Percentiles rank a stretch among this genome's conserved stretches.
phyloP scores from a whole-genome alignment of 1,140 invertebrate genomes.

The Copidosoma floridanum region DNA sequence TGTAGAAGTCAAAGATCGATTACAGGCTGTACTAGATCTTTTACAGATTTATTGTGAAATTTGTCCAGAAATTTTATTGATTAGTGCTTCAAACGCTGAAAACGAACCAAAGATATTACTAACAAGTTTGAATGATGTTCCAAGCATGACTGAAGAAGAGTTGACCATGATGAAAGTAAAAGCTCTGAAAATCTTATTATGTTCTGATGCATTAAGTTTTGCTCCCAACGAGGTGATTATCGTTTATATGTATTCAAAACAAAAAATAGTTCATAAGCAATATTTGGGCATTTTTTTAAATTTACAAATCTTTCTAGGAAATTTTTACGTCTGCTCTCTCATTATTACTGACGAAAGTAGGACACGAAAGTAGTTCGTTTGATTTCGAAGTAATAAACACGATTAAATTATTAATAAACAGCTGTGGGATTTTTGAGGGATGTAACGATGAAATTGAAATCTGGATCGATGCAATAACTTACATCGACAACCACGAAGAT shows the following conservation, averaged over 20 bases:
- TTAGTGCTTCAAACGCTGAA: slow-evolving; percentile 33
- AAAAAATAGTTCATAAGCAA: slow-evolving; percentile 8
- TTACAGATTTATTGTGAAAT: slow-evolving; percentile 59
- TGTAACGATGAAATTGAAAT: slow-evolving; percentile 65
- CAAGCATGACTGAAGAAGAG: slow-evolving; percentile 38
- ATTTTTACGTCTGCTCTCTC: slow-evolving; percentile 61
- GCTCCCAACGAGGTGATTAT: slow-evolving; percentile 53
- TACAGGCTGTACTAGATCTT: slow-evolving; percentile 58
- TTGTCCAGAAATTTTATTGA: slow-evolving; percentile 58
- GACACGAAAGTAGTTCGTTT: slow-evolving; percentile 11
- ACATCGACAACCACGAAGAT: slow-evolving; percentile 40
- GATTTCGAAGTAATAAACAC: slow-evolving; percentile 37
- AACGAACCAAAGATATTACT: slow-evolving; percentile 42
- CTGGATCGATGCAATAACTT: slow-evolving; percentile 60
- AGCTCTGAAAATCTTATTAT: slow-evolving; percentile 64
- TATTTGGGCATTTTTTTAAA: background rate
- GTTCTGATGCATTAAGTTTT: slow-evolving; percentile 60
- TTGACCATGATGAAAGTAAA: slow-evolving; percentile 63
- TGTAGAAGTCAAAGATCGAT: slow-evolving; percentile 44
- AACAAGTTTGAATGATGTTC: slow-evolving; percentile 28
- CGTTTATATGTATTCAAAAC: slow-evolving; percentile 7
- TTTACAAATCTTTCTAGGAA: slow-evolving; percentile 34
- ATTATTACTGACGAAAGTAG: slow-evolving; percentile 55
- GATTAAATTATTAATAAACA: slow-evolving; percentile 59
- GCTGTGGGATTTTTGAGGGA: slow-evolving; percentile 63